Base-by-base conservation (phyloP, 2,797 vertebrate species). In the Onychomys torridus region DNA sequence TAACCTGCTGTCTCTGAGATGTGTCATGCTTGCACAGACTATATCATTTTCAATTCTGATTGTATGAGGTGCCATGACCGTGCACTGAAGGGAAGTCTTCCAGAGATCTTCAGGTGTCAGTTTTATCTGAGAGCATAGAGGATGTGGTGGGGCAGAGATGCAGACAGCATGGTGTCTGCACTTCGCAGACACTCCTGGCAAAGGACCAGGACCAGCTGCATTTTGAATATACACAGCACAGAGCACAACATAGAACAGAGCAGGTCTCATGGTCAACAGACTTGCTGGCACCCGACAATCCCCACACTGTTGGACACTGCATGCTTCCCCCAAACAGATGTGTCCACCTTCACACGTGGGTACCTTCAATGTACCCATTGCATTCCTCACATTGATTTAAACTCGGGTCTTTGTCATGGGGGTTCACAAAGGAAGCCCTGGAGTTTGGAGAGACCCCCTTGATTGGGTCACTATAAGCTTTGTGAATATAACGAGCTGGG, bases 221-320 rank as follows among this genome's bases (percentile, higher is more conserved):
- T 6, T 88, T 63, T 8, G 65, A 46, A 46, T 59, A 37, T 27
- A 32, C 27, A 7, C 9, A 7, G 63, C 19, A 1, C 43, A 14
- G 17, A 46, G n/a, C 19, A 21, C 21, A 9, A 23, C 4, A 4
- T 0, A 6, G 46, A 11, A 17, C 0, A 9, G 67, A 19, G 29
- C 23, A 3, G 0, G 16, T 34, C 67, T 77, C 67, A 2, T 32
- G 27, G 32, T 21, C 49, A 3, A 4, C 11, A 55, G 61, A 79
- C 29, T 81, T 57, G 0, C 29, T 9, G 46, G 12, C 34, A 8
- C 14, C 16, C 52, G 40, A 57, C 23, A 16, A 12, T 7, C 1
- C 40, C 40, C 3, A 1, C 29, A 40, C 2, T 23, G 3, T 3
- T 21, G 2, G 1, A 6, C 0, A 4, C 4, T 1, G 8, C 21